phyloP scores from a whole-genome alignment of 1,140 invertebrate genomes.

The Melanaphis sacchari region DNA sequence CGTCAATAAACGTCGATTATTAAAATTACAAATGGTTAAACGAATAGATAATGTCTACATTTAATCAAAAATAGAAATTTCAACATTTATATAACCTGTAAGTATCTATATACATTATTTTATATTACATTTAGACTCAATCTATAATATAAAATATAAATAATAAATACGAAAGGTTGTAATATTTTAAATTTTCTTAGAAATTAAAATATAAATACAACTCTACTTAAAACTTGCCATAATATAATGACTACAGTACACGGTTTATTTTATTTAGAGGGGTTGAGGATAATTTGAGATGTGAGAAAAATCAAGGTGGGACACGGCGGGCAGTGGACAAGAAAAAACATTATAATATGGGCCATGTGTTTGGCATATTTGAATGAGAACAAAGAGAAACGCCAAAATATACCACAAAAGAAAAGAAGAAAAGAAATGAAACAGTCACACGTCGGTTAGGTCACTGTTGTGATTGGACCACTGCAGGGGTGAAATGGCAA shows the following conservation, averaged over 20 bases:
- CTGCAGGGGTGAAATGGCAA: not conserved
- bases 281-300: not conserved
- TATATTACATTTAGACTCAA: not conserved
- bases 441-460: not conserved
- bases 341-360: not conserved
- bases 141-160: not conserved
- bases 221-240: not conserved
- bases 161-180: not conserved
- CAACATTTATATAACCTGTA: no score
- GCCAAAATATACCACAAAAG: not conserved
- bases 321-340: not conserved
- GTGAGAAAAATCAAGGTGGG: not conserved
- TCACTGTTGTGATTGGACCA: not conserved
- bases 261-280: not conserved
- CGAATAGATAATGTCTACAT: no score
- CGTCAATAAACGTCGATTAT: not conserved
- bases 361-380: constrained; percentile 10
- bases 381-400: not conserved
- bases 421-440: not conserved
- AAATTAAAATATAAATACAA: not conserved
- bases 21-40: not conserved
- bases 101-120: no score
- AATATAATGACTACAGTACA: not conserved
- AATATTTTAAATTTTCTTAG: not conserved
- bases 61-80: no score